These are phyloP conservation scores for Naja naja DNA, from an alignment of 2,113 vertebrate species.

Conservation along the genomic window DNA sequence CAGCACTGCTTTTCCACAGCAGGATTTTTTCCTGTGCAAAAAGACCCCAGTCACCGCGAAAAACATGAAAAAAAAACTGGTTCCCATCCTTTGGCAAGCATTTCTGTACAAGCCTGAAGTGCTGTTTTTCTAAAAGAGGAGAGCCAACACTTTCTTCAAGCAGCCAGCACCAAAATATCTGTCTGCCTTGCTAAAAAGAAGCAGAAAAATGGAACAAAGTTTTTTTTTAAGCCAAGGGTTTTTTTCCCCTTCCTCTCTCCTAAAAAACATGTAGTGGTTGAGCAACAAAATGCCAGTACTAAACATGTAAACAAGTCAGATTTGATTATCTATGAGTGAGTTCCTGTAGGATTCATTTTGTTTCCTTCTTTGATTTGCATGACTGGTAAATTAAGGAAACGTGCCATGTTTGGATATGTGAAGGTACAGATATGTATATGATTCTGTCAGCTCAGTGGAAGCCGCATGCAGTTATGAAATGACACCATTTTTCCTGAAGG, in stretches of 20 bases:
- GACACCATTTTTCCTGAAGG: background rate
- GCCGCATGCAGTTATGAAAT: background rate
- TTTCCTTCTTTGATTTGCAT: background rate
- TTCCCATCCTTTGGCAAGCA: conserved; percentile 40
- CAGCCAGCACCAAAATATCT: conserved; percentile 57
- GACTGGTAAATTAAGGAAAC: conserved; percentile 39
- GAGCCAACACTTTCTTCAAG: conserved; percentile 53
- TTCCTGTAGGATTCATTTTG: conserved; percentile 54
- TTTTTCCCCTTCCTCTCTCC: background rate
- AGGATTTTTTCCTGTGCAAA: background rate
- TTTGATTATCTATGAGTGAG: conserved; percentile 62
- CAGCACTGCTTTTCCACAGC: background rate
- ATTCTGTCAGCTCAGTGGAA: background rate
- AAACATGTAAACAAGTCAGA: conserved; percentile 69
- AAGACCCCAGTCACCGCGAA: conserved; percentile 24
- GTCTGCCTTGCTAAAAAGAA: conserved; percentile 57
- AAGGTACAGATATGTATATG: background rate
- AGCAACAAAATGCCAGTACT: conserved; percentile 58
- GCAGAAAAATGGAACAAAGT: conserved; percentile 52
- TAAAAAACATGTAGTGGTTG: conserved; percentile 57
- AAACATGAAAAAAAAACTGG: conserved; percentile 9
- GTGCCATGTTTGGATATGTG: conserved; percentile 2
- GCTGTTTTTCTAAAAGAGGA: conserved; percentile 55
- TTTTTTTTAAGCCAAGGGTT: conserved; percentile 55
- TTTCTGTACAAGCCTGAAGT: conserved; percentile 33